phyloP scores from a whole-genome alignment of 37 sponge, comb jelly and placozoan genomes.

The Spongilla lacustris region DNA sequence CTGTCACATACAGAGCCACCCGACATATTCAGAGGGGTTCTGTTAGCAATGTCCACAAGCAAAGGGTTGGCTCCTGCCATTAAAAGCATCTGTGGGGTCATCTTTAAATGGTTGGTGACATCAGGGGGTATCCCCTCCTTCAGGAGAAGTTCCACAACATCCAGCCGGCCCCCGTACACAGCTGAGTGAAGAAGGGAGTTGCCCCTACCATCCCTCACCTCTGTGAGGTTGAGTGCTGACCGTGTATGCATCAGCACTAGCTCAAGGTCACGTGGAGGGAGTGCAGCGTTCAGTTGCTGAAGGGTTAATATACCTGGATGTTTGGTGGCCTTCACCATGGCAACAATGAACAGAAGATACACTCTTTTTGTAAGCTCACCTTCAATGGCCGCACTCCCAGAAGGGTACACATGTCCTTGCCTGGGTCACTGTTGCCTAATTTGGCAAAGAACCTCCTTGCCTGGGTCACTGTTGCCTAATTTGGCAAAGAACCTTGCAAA shows the following conservation, averaged over 20 bases:
- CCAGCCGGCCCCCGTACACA: slow-evolving; percentile 12
- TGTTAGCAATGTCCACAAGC: neutral
- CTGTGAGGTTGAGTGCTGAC: neutral
- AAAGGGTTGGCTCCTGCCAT: neutral
- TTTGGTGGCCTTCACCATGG: neutral
- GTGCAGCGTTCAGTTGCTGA: neutral
- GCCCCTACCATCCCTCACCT: neutral
- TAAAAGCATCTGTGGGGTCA: slow-evolving; percentile 2
- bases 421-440: neutral
- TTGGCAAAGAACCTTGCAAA: slow-evolving; percentile 53
- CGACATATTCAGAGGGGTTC: neutral
- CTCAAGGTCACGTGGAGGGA: slow-evolving; percentile 16
- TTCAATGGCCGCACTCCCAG: slow-evolving; percentile 2
- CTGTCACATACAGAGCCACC: neutral
- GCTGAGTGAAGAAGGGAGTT: slow-evolving; percentile 36
- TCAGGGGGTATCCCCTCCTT: neutral
- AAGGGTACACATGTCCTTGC: neutral
- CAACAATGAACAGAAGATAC: neutral
- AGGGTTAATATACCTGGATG: slow-evolving; percentile 4
- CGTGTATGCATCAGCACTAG: slow-evolving; percentile 8
- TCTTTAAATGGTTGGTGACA: neutral
- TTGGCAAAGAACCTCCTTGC: slow-evolving; percentile 23
- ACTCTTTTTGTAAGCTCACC: neutral
- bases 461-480: neutral
- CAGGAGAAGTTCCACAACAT: slow-evolving; percentile 29